Evolutionary conservation across 2,888 invertebrate genomes (phyloP).

Genomic region (Caenorhabditis panamensis): DNA sequence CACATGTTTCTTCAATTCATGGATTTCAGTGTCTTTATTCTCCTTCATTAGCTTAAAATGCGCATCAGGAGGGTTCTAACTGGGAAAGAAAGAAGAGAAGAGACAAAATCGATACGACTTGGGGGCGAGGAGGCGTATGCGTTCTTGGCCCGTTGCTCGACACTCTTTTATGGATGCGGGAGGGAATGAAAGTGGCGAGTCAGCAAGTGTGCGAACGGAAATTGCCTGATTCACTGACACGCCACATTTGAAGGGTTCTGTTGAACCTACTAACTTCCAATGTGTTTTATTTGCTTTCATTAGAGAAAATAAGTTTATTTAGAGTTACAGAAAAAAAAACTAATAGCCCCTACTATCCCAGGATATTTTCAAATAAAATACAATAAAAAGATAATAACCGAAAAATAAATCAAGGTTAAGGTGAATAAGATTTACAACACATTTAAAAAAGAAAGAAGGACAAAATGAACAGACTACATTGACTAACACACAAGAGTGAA

Average conservation of each 20-base stretch:
- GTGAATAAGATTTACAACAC: not conserved
- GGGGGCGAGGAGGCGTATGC: constrained; percentile 2
- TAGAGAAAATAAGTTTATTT: constrained; percentile 33
- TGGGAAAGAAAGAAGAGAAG: not conserved
- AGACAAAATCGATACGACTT: constrained; percentile 55
- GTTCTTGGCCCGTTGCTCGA: not conserved
- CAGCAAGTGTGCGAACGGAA: not conserved
- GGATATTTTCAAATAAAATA: constrained; percentile 28
- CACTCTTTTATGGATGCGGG: not conserved
- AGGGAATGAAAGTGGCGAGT: constrained; percentile 1
- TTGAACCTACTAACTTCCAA: too few relatives aligned
- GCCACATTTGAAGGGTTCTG: not conserved
- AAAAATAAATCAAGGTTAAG: not conserved
- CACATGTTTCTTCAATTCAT: constrained; percentile 61
- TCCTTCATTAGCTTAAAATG: constrained; percentile 32
- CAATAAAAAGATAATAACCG: constrained; percentile 4
- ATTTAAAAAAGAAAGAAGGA: not conserved
- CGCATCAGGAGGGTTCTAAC: not conserved
- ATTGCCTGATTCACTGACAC: not conserved
- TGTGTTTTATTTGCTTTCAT: not conserved
- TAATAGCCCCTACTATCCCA: constrained; percentile 48
- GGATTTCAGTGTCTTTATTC: constrained; percentile 51
- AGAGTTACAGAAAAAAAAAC: constrained; percentile 10
- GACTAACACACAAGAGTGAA: constrained; percentile 16
- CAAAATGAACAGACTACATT: constrained; percentile 6